Conservation (phyloP, 2,888 invertebrate species). For the Zootermopsis nevadensis region DNA sequence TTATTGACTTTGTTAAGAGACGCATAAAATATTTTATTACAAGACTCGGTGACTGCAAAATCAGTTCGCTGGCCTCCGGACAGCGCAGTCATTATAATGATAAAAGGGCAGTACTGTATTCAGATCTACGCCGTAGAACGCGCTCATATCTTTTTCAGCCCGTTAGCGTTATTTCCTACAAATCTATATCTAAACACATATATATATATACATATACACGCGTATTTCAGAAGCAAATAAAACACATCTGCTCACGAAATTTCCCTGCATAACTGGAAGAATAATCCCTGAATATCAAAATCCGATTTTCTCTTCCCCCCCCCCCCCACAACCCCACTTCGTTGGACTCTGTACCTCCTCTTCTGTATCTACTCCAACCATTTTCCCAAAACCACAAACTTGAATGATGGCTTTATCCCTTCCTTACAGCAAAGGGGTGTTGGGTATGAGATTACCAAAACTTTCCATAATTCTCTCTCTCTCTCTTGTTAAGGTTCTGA, state of each 20-base stretch:
- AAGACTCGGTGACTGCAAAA: too few species aligned
- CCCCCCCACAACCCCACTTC: constrained; percentile 4
- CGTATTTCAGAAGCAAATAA: constrained; percentile 34
- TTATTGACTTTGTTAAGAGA: too few species aligned
- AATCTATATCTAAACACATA: constrained; percentile 41
- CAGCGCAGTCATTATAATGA: neutral
- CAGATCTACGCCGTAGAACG: neutral
- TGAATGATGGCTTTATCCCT: constrained; percentile 42
- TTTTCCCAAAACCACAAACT: constrained; percentile 41
- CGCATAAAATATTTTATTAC: too few species aligned
- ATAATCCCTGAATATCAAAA: constrained; percentile 44
- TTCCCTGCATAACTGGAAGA: constrained; percentile 42
- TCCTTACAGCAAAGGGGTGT: constrained; percentile 31
- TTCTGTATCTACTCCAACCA: constrained; percentile 34
- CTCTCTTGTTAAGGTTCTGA: constrained; percentile 4
- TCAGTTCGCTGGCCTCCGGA: too few species aligned
- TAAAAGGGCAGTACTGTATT: constrained; percentile 29
- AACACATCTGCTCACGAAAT: constrained; percentile 42
- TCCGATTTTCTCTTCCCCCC: constrained; percentile 34
- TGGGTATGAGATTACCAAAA: constrained; percentile 5
- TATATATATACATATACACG: constrained; percentile 32
- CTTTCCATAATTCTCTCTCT: constrained; percentile 9
- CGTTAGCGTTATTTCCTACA: constrained; percentile 34
- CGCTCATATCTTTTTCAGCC: neutral
- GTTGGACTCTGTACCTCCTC: neutral